Evolutionary conservation across 1,140 invertebrate genomes (phyloP).

Genomic region (Drosophila biarmipes): DNA sequence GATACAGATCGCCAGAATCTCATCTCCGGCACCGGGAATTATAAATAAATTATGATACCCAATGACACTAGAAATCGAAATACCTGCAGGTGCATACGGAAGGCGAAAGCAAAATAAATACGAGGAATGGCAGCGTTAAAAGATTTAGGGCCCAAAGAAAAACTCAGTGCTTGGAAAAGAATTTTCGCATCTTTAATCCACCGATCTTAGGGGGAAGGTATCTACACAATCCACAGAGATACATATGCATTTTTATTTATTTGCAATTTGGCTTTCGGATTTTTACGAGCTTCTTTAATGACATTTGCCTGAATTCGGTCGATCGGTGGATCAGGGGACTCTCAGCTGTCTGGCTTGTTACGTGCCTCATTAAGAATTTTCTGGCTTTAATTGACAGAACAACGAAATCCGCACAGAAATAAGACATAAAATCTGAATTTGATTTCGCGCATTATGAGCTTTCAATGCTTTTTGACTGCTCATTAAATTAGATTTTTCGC

Average conservation of each 20-base stretch:
- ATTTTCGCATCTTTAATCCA: conserved; percentile 21
- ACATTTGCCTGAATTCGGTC: conserved; percentile 66
- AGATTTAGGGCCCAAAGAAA: conserved; percentile 47
- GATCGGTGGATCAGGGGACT: conserved; percentile 10
- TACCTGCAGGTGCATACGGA: conserved; percentile 22
- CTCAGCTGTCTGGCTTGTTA: conserved; percentile 57
- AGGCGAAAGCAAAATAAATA: conserved; percentile 29
- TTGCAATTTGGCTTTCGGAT: conserved; percentile 47
- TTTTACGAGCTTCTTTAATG: conserved; percentile 74
- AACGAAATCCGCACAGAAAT: conserved; percentile 20
- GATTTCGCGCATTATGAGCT: conserved; percentile 39
- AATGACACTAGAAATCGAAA: conserved; percentile 68
- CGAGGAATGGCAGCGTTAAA: conserved; percentile 35
- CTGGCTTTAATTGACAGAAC: conserved; percentile 74
- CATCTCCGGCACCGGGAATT: conserved; percentile 32
- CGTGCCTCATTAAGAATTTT: conserved; percentile 80
- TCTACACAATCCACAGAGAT: conserved; percentile 39
- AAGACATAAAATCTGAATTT: conserved; percentile 29
- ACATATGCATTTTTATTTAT: conserved; percentile 44
- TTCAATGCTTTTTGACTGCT: conserved; percentile 34
- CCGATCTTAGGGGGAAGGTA: conserved; percentile 26
- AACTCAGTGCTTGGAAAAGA: background rate
- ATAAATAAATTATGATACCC: conserved; percentile 76
- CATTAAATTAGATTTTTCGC: conserved; percentile 39
- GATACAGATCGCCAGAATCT: conserved; percentile 29